Conservation (phyloP, 1,140 invertebrate species). For the Panagrolaimus sp. region DNA sequence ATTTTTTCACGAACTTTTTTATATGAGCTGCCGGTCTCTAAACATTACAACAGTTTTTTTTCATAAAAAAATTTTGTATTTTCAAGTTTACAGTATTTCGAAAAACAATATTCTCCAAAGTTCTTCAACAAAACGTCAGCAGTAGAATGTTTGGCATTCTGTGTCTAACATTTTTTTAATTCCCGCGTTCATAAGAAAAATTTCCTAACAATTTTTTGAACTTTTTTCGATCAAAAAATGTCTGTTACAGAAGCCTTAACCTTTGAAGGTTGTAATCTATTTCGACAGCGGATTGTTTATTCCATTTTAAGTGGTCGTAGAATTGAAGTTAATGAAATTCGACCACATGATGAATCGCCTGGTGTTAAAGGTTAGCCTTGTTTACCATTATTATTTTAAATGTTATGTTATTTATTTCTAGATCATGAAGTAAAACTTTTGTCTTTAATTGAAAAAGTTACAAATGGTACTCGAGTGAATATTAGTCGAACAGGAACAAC, state of each 20-base stretch:
- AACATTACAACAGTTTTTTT: too few relatives aligned
- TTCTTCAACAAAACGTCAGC: too few relatives aligned
- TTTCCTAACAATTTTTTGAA: too few relatives aligned
- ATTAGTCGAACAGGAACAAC: constrained; percentile 83
- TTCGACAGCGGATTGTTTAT: constrained; percentile 79
- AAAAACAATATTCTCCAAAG: too few relatives aligned
- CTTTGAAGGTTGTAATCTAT: constrained; percentile 76
- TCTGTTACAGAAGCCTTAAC: background rate
- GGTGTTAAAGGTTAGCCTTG: constrained; percentile 66
- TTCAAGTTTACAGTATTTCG: too few relatives aligned
- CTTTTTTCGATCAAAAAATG: background rate
- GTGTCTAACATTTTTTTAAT: too few relatives aligned
- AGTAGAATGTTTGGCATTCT: too few relatives aligned
- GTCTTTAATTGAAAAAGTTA: constrained; percentile 81
- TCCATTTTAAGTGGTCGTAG: constrained; percentile 82
- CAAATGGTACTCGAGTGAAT: constrained; percentile 84
- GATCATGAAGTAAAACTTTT: constrained; percentile 89
- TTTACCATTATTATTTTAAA: constrained; percentile 15
- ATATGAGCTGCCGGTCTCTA: too few relatives aligned
- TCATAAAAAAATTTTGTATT: too few relatives aligned
- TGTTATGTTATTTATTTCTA: constrained; percentile 61
- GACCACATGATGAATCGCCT: constrained; percentile 74
- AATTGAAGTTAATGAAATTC: constrained; percentile 78
- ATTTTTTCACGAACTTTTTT: too few relatives aligned
- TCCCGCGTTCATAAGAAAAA: too few relatives aligned